phyloP scores from a whole-genome alignment of 2,113 vertebrate genomes.

The Pica pica region DNA sequence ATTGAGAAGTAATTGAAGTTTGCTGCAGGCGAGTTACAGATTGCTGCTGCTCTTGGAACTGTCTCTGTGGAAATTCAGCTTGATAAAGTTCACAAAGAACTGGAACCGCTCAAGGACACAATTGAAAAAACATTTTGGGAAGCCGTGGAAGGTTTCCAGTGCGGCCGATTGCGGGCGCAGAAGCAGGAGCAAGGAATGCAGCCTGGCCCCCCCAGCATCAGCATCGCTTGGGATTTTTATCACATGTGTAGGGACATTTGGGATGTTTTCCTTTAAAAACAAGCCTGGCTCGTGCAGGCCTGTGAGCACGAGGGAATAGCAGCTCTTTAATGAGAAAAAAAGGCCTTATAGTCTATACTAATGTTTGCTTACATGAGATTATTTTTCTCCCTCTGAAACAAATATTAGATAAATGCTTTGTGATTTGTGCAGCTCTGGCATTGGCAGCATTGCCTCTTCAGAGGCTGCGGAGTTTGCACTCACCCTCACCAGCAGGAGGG shows the following conservation, averaged over 20 bases:
- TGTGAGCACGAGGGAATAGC: background rate
- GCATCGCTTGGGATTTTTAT: background rate
- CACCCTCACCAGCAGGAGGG: rapidly evolving
- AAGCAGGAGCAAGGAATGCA: background rate
- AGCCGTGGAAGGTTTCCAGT: background rate
- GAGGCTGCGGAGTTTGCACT: background rate
- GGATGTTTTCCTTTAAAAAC: background rate
- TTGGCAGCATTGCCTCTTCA: background rate
- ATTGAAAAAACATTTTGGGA: background rate
- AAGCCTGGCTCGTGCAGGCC: rapidly evolving
- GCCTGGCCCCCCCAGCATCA: background rate
- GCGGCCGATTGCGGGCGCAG: rapidly evolving
- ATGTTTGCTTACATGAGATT: background rate
- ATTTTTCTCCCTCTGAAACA: background rate
- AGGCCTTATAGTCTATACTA: background rate
- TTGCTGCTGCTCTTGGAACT: background rate
- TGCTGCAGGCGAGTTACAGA: background rate
- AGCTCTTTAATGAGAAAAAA: background rate
- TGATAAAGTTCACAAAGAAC: background rate
- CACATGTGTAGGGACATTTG: background rate
- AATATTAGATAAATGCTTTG: background rate
- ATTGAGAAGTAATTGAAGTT: background rate
- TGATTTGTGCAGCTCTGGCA: background rate
- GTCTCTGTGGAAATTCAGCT: background rate
- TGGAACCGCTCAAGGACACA: background rate